Percentiles rank a stretch among this genome's conserved stretches.
Evolutionary conservation across 2,888 invertebrate genomes (phyloP).

Genomic region (Drosophila yooni): DNA sequence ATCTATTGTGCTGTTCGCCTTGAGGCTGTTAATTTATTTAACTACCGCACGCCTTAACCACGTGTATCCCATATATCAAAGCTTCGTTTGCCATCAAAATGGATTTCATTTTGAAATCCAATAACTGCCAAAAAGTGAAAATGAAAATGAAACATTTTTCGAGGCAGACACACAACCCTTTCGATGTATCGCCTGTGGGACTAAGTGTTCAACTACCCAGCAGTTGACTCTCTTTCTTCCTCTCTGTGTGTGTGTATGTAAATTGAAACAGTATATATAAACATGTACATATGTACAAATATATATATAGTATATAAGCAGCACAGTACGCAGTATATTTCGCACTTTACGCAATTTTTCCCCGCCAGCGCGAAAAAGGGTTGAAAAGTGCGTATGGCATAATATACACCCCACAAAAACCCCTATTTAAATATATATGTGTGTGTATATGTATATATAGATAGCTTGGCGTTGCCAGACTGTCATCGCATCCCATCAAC

Average conservation of each 20-base stretch:
- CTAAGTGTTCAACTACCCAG: constrained; percentile 40
- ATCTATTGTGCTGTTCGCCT: constrained; percentile 29
- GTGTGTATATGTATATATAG: constrained; percentile 14
- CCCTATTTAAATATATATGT: constrained; percentile 26
- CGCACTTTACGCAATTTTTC: constrained; percentile 78
- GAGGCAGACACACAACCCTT: constrained; percentile 65
- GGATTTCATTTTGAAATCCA: constrained; percentile 82
- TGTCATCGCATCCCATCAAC: constrained; percentile 42
- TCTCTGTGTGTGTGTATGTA: constrained; percentile 22
- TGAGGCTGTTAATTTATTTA: constrained; percentile 75
- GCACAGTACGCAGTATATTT: constrained; percentile 53
- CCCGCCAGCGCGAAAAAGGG: constrained; percentile 77
- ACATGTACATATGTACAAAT: constrained; percentile 12
- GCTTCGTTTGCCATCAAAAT: constrained; percentile 76
- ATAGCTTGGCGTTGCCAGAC: constrained; percentile 68
- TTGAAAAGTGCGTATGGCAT: constrained; percentile 74
- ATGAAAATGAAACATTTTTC: constrained; percentile 66
- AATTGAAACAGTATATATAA: constrained; percentile 71
- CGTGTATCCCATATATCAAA: constrained; percentile 75
- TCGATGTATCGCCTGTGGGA: constrained; percentile 35
- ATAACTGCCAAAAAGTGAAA: constrained; percentile 69
- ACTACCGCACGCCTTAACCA: constrained; percentile 67
- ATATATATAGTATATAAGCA: constrained; percentile 43
- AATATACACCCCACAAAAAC: constrained; percentile 49
- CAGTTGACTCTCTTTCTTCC: constrained; percentile 26